Evolutionary conservation across 1,140 invertebrate genomes (phyloP).

Genomic region (Pachyrhynchus sulphureomaculatus): DNA sequence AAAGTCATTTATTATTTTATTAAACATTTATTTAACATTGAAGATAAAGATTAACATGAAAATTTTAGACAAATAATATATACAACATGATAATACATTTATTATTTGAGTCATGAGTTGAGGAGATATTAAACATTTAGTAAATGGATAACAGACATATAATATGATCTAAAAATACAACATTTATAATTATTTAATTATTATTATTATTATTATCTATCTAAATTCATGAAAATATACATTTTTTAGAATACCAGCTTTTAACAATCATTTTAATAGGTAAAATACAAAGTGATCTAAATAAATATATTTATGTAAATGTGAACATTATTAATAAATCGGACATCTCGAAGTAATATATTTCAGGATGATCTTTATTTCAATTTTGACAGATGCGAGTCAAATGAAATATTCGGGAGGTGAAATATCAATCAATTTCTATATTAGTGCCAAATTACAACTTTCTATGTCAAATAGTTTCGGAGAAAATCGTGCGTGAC

Average conservation of each 20-base stretch:
- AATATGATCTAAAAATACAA: constrained; percentile 26
- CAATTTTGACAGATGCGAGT: too few species aligned
- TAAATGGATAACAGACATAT: constrained; percentile 16
- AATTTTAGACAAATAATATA: not conserved
- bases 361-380: too few species aligned
- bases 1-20: constrained; percentile 5
- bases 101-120: constrained; percentile 12
- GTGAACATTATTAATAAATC: not conserved
- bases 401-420: too few species aligned
- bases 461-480: too few species aligned
- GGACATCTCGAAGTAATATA: not conserved
- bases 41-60: constrained; percentile 16
- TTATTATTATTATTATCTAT: not conserved
- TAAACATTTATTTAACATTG: constrained; percentile 34
- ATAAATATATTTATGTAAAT: not conserved
- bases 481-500: too few species aligned
- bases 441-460: too few species aligned
- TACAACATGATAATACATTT: constrained; percentile 7
- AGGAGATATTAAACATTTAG: constrained; percentile 6
- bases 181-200: constrained; percentile 6
- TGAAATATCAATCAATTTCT: too few species aligned
- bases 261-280: constrained; percentile 12
- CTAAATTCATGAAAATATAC: constrained; percentile 41
- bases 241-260: constrained; percentile 45
- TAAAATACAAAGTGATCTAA: constrained; percentile 11